Conservation (phyloP, 2,113 vertebrate genomes). For the Dasypus novemcinctus region DNA sequence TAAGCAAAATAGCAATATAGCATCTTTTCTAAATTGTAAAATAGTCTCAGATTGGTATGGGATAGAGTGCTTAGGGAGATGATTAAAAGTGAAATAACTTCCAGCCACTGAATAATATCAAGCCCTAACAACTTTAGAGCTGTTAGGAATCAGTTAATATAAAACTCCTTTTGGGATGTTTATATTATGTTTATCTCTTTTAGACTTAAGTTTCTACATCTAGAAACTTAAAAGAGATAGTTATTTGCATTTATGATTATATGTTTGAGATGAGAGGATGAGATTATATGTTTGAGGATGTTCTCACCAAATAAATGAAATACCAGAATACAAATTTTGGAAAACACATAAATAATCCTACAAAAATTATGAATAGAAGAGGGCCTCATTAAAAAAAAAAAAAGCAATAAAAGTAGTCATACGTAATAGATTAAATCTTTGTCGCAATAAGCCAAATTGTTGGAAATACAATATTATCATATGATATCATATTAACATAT, state of each 20-base stretch:
- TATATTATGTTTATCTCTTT: too few species aligned
- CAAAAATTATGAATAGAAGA: not conserved
- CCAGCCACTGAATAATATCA: not conserved
- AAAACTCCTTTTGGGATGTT: too few species aligned
- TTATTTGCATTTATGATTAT: too few species aligned
- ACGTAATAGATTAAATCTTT: not conserved
- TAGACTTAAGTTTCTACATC: too few species aligned
- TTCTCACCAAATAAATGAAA: not conserved
- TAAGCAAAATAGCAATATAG: not conserved
- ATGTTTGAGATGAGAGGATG: too few species aligned
- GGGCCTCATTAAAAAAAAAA: not conserved
- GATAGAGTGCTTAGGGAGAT: too few species aligned
- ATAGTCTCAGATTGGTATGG: not conserved
- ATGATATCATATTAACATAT: too few species aligned
- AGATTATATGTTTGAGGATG: not conserved
- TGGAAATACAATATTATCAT: too few species aligned
- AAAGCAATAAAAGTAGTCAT: not conserved
- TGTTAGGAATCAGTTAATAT: not conserved
- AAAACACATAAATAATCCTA: not conserved
- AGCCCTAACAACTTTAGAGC: not conserved
- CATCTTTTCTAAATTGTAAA: not conserved
- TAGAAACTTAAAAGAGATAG: too few species aligned
- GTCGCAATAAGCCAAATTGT: not conserved
- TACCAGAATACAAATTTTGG: not conserved
- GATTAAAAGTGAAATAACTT: not conserved